Evolutionary conservation across 1,140 invertebrate genomes (phyloP), one percentile per base, ranked within the genome.

Genomic region (Tetragnatha versicolor): DNA sequence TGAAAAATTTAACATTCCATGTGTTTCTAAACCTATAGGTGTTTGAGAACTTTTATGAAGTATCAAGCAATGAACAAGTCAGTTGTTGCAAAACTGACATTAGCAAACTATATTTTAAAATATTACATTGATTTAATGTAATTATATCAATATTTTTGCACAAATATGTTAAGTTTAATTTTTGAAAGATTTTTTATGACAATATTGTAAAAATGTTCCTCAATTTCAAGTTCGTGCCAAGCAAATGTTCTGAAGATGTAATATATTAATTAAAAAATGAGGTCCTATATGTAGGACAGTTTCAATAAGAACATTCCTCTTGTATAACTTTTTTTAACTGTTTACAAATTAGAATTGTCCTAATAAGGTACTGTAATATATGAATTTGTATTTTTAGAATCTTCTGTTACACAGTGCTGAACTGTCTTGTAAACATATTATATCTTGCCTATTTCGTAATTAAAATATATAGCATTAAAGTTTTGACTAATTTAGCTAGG

Each of bases 1-100:
- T 58, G 33, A 72, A 29, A n/a, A 14, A 39, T 61, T 29, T 55
- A 31, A 58, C 61, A 65, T 77, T 77, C 73, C 73, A 77, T 63
- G 35, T 45, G 69, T 60, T 58, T 42, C 29, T 60, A 42, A 60
- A 42, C n/a, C 22, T 37, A 39, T 65, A 39, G 17, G n/a, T 60
- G 33, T 73, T 25, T 73, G 53, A 42, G 29, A 53, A 25, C 55
- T 70, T 27, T 10, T 25, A 60, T 42, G 33, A 29, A 31, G 20
- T 29, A 6, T 27, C 17, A 14, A 20, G 20, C 20, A 17, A 42
- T 42, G 39, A n/a, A n/a, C 49, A 20, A 7, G 7, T 66, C 37
- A 47, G 22, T 31, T 42, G 9, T 22, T 29, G 31, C 20, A 49
- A 42, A 39, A 25, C 27, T 66, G 27, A 49, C 27, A 42, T 66